Evolutionary conservation across 2,797 vertebrate species (phyloP).

Genomic region (Esox lucius): DNA sequence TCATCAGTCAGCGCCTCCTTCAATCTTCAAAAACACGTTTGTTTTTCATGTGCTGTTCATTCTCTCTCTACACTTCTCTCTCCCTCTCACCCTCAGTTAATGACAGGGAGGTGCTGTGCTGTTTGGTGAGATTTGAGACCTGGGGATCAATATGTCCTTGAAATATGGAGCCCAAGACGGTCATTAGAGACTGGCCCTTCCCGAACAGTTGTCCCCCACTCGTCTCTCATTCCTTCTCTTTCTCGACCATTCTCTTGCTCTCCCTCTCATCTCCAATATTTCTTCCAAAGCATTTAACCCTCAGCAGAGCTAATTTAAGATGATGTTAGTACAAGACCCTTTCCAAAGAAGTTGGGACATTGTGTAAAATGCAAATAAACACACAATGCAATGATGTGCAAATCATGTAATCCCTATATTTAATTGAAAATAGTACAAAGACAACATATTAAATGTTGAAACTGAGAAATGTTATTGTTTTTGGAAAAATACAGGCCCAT

Average conservation of each 20-base stretch:
- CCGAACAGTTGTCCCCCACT: not conserved
- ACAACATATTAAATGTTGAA: too few relatives aligned
- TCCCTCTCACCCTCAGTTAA: conserved; percentile 1
- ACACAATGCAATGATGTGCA: too few relatives aligned
- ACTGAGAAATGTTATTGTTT: too few relatives aligned
- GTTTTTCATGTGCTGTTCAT: not conserved
- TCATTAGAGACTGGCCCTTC: conserved; percentile 12
- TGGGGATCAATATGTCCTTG: conserved; percentile 69
- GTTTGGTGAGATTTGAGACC: conserved; percentile 38
- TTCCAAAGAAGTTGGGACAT: too few relatives aligned
- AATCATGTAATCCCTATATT: too few relatives aligned
- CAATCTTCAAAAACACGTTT: not conserved
- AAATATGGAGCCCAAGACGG: conserved; percentile 41
- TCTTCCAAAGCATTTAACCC: not conserved
- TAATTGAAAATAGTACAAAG: too few relatives aligned
- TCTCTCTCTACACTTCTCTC: not conserved
- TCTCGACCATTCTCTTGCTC: conserved; percentile 11
- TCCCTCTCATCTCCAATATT: conserved; percentile 24
- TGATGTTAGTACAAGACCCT: not conserved
- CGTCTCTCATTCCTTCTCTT: not conserved
- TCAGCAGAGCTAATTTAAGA: not conserved
- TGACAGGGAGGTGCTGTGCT: conserved; percentile 28
- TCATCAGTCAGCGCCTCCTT: not conserved
- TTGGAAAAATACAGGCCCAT: not conserved
- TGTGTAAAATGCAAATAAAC: too few relatives aligned